Percentiles rank a stretch among this genome's conserved stretches.
phyloP scores from a whole-genome alignment of 2,888 invertebrate genomes.

The Saturnia japonica region DNA sequence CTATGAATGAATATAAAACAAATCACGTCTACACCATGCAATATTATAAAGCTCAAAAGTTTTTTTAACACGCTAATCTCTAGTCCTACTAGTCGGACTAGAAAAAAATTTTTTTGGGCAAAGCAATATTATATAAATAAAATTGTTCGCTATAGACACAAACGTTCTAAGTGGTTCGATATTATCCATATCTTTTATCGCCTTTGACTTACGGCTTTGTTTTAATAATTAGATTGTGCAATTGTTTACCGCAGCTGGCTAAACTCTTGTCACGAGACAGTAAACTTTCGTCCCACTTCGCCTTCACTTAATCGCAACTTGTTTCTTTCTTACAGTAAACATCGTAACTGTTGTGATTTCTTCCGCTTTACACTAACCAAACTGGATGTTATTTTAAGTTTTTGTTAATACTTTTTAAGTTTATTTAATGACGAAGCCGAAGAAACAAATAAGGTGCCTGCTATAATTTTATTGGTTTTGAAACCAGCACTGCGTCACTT shows the following conservation, averaged over 20 bases:
- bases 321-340: slow-evolving; percentile 50
- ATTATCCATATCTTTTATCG: slow-evolving; percentile 24
- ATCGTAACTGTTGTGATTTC: slow-evolving; percentile 38
- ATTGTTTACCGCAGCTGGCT: slow-evolving; percentile 38
- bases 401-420: not conserved
- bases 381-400: slow-evolving; percentile 21
- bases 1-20: too few relatives aligned
- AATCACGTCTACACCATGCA: too few relatives aligned
- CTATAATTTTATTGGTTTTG: too few relatives aligned
- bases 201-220: slow-evolving; percentile 24
- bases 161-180: not conserved
- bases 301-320: slow-evolving; percentile 49
- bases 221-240: slow-evolving; percentile 46
- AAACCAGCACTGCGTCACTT: too few relatives aligned
- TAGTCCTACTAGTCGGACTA: too few relatives aligned
- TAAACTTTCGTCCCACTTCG: slow-evolving; percentile 43
- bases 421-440: not conserved
- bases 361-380: slow-evolving; percentile 36
- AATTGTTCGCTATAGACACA: not conserved
- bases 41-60: too few relatives aligned
- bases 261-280: slow-evolving; percentile 29
- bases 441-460: not conserved
- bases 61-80: too few relatives aligned
- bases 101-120: too few relatives aligned
- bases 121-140: not conserved